Percentiles rank a stretch among this genome's conserved stretches.
Evolutionary conservation across 2,888 invertebrate genomes (phyloP).

Genomic region (Aelia acuminata): DNA sequence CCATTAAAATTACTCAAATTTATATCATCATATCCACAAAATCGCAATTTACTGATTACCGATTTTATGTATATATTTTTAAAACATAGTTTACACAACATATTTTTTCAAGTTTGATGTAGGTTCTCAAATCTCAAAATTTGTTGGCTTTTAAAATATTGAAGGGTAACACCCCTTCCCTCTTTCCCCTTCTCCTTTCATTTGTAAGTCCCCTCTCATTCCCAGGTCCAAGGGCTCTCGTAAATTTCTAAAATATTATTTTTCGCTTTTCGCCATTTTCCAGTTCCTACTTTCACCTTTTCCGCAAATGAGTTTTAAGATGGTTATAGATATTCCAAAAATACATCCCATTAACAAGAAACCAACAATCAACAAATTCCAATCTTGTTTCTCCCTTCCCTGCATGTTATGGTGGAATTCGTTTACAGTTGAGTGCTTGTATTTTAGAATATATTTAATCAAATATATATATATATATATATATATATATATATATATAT

Average conservation of each 20-base stretch:
- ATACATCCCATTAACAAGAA: constrained; percentile 11
- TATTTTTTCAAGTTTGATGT: no score
- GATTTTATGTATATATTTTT: no score
- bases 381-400: not conserved
- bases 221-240: not conserved
- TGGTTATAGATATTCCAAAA: not conserved
- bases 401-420: not conserved
- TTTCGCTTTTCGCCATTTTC: not conserved
- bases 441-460: no score
- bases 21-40: no score
- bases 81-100: no score
- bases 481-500: not conserved
- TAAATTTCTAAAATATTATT: not conserved
- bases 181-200: no score
- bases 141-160: no score
- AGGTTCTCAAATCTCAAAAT: no score
- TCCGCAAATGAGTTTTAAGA: not conserved
- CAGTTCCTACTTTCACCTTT: not conserved
- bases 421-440: not conserved
- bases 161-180: no score
- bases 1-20: no score
- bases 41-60: no score
- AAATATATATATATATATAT: not conserved
- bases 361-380: constrained; percentile 11
- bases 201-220: no score